Percentiles rank a stretch among this genome's conserved stretches.
Evolutionary conservation across 1,140 invertebrate species (phyloP).

Genomic region (Acyrthosiphon pisum): DNA sequence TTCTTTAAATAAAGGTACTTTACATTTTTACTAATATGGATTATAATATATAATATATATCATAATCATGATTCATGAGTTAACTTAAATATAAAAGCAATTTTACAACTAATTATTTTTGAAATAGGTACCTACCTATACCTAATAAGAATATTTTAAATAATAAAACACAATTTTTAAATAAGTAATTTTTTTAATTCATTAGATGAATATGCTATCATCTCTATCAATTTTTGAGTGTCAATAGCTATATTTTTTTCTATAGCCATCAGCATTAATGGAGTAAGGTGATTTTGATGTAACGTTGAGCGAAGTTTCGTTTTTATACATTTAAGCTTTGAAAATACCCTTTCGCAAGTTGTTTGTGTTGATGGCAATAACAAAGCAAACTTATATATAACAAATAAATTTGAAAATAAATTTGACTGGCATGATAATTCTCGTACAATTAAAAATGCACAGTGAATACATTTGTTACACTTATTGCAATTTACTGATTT

Average conservation of each 20-base stretch:
- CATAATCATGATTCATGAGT: too few species aligned
- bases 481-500: too few species aligned
- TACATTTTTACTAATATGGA: too few species aligned
- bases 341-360: background rate
- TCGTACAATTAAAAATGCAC: background rate
- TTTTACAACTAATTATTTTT: background rate
- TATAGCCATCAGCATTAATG: too few species aligned
- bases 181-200: too few species aligned
- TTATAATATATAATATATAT: too few species aligned
- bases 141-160: too few species aligned
- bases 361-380: background rate
- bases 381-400: background rate
- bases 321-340: background rate
- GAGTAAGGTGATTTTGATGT: too few species aligned
- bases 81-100: background rate
- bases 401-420: background rate
- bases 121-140: too few species aligned
- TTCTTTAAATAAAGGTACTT: too few species aligned
- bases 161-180: too few species aligned
- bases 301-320: background rate
- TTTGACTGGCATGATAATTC: constrained; percentile 19
- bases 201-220: background rate
- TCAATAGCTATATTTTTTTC: background rate
- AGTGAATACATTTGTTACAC: too few species aligned
- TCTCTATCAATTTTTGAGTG: background rate